Conservation (phyloP, 2,113 vertebrate species). For the Mormoops blainvillei region DNA sequence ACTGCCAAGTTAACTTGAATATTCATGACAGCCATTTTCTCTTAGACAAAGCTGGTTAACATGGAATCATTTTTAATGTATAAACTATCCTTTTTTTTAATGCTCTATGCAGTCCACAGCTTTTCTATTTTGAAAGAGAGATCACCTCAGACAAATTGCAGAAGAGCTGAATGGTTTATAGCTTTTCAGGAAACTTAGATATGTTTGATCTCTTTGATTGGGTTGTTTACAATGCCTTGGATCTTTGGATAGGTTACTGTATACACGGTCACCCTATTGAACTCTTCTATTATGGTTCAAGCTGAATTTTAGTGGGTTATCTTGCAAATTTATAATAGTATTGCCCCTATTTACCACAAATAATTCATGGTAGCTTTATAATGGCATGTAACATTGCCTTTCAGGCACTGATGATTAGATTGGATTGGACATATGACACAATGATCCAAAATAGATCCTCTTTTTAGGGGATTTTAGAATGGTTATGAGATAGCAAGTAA, state of each 20-base stretch:
- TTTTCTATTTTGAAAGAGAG: constrained; percentile 3
- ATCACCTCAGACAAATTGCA: not conserved
- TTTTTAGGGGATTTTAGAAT: not conserved
- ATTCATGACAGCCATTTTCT: not conserved
- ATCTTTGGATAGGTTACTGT: not conserved
- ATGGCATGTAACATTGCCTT: not conserved
- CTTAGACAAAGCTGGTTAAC: not conserved
- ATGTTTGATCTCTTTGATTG: not conserved
- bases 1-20: not conserved
- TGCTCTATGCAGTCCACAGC: rapidly evolving
- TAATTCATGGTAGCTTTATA: not conserved
- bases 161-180: not conserved
- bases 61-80: not conserved
- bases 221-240: not conserved
- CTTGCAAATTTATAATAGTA: not conserved
- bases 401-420: not conserved
- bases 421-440: not conserved
- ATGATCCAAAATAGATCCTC: not conserved
- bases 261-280: not conserved
- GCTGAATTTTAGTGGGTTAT: not conserved
- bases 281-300: too few species aligned
- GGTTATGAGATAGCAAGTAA: not conserved
- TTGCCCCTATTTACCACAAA: not conserved
- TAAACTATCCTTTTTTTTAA: not conserved
- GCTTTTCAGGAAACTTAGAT: not conserved